Evolutionary conservation across 30 jellyfish, hydroid and myxozoan species (phyloP).

Genomic region (Aurelia sp.): DNA sequence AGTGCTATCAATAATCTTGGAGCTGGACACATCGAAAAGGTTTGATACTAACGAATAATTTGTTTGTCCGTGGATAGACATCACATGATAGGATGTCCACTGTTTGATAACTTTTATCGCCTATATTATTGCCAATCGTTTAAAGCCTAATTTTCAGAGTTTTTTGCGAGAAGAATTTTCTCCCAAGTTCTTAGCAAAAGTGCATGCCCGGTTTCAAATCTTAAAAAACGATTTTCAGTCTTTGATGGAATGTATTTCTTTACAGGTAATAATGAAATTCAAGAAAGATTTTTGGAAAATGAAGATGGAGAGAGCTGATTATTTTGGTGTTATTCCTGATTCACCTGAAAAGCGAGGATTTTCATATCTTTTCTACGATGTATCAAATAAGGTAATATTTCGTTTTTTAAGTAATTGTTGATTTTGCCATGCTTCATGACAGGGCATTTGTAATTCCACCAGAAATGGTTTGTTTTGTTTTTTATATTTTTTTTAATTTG

Average conservation of each 20-base stretch:
- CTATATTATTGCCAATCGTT: too few relatives aligned
- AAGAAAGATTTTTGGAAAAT: conserved; percentile 82
- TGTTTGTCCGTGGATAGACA: too few relatives aligned
- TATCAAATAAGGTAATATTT: conserved; percentile 62
- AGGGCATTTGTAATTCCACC: too few relatives aligned
- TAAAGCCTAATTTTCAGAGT: too few relatives aligned
- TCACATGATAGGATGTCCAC: too few relatives aligned
- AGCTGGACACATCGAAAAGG: conserved; percentile 95
- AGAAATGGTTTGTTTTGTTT: too few relatives aligned
- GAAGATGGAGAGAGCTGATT: conserved; percentile 86
- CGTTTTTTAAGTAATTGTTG: background rate
- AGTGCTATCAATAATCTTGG: conserved; percentile 80
- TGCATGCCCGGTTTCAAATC: too few relatives aligned
- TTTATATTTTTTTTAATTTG: too few relatives aligned
- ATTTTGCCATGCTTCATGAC: background rate
- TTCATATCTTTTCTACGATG: conserved; percentile 89
- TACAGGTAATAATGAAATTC: conserved; percentile 84
- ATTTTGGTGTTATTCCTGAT: conserved; percentile 83
- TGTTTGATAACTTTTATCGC: too few relatives aligned
- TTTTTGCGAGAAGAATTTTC: too few relatives aligned
- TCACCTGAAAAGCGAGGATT: conserved; percentile 82
- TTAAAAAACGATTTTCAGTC: too few relatives aligned
- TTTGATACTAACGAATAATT: background rate
- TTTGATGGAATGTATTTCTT: background rate
- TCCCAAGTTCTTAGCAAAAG: too few relatives aligned